phyloP scores from a whole-genome alignment of 53 echinoderm and acorn worm genomes.

The Zoroaster sp. region DNA sequence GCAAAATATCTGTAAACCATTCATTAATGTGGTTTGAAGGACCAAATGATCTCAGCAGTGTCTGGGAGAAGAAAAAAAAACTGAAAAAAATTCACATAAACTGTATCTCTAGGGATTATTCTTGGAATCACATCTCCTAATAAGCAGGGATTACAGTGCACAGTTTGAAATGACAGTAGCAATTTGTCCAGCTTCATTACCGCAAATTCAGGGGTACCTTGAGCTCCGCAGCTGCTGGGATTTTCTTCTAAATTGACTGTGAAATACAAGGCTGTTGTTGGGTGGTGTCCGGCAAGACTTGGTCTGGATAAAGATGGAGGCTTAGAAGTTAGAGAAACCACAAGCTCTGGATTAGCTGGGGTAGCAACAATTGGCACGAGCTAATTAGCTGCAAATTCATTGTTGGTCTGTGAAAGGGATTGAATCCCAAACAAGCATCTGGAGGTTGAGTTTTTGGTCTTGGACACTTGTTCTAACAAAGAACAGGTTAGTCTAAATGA shows the following conservation, averaged over 20 bases:
- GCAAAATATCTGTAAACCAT: no score
- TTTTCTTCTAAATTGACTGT: background rate
- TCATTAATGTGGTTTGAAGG: background rate
- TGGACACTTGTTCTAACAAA: background rate
- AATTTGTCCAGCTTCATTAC: background rate
- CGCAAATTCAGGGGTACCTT: background rate
- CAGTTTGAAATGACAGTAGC: background rate
- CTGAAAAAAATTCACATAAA: background rate
- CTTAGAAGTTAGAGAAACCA: background rate
- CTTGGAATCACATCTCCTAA: background rate
- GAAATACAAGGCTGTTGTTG: background rate
- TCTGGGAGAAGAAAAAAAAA: no score
- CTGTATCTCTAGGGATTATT: background rate
- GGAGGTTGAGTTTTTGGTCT: background rate
- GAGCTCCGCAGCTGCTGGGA: background rate
- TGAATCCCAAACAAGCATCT: background rate
- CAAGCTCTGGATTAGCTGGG: background rate
- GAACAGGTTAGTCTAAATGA: background rate
- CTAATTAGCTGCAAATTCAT: background rate
- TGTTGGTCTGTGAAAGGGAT: background rate
- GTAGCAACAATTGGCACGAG: background rate
- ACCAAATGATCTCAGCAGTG: background rate
- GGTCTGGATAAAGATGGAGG: background rate
- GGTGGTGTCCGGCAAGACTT: background rate
- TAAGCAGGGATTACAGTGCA: background rate